Evolutionary conservation across 1,140 invertebrate genomes (phyloP).

Genomic region (Dysdera silvatica): DNA sequence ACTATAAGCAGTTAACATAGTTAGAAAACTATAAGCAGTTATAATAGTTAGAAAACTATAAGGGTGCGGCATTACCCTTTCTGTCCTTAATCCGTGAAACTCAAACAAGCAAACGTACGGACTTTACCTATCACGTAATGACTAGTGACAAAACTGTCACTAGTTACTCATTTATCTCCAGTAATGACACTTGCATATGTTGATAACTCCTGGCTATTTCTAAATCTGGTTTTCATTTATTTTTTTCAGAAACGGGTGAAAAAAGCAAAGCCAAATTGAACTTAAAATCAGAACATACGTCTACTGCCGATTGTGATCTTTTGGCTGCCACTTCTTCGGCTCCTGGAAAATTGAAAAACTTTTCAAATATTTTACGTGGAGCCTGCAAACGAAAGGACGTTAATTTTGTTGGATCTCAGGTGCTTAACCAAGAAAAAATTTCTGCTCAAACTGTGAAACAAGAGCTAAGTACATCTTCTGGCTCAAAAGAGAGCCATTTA

Average conservation of each 20-base stretch:
- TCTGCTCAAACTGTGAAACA: slow-evolving; percentile 17
- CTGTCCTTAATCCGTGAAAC: too few species aligned
- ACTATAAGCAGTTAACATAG: too few species aligned
- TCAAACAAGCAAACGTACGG: too few species aligned
- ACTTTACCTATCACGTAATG: too few species aligned
- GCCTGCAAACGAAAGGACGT: slow-evolving; percentile 17
- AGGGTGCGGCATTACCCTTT: too few species aligned
- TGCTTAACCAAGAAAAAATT: slow-evolving; percentile 9
- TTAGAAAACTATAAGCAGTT: too few species aligned
- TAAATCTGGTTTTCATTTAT: not conserved
- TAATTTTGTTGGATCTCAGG: slow-evolving; percentile 17
- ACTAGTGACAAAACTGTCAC: too few species aligned
- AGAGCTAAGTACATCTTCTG: slow-evolving; percentile 14
- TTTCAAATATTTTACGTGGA: slow-evolving; percentile 14
- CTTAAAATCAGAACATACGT: slow-evolving; percentile 1
- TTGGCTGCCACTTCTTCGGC: slow-evolving; percentile 15
- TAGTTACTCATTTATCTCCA: not conserved
- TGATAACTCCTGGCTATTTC: not conserved
- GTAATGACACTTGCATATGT: not conserved
- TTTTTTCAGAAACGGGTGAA: slow-evolving; percentile 9
- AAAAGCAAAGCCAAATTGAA: slow-evolving; percentile 4
- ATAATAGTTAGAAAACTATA: too few species aligned
- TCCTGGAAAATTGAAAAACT: slow-evolving; percentile 22
- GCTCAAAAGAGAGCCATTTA: slow-evolving; percentile 5
- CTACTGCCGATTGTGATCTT: slow-evolving; percentile 4